These are phyloP conservation scores for Zeugodacus cucurbitae DNA, from an alignment of 1,140 invertebrate genomes.

Conservation along the genomic window DNA sequence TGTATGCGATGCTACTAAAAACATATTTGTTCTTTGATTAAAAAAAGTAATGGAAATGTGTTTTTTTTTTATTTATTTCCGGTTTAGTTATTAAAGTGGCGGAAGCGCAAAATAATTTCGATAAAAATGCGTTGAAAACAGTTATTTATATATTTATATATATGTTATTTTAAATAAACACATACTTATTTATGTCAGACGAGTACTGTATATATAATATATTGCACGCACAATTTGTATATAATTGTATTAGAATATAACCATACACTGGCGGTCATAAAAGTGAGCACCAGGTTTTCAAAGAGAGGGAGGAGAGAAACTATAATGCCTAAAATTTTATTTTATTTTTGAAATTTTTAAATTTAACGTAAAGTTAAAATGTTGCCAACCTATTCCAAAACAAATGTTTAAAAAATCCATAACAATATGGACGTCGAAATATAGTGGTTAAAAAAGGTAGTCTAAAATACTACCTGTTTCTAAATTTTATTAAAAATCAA, in stretches of 20 bases:
- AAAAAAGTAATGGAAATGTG: background rate
- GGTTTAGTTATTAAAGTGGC: background rate
- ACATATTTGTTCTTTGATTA: too few relatives aligned
- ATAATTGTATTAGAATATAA: background rate
- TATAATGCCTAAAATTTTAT: too few relatives aligned
- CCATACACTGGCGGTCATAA: background rate
- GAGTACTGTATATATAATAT: background rate
- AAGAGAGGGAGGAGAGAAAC: background rate
- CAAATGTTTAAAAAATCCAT: too few relatives aligned
- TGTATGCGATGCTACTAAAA: background rate
- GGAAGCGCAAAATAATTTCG: background rate
- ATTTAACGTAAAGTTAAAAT: too few relatives aligned
- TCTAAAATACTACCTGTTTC: too few relatives aligned
- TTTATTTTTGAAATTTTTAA: too few relatives aligned
- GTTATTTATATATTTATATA: background rate
- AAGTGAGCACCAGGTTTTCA: background rate
- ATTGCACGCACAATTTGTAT: background rate
- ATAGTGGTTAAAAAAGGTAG: too few relatives aligned
- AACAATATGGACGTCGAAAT: too few relatives aligned
- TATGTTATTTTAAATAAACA: too few relatives aligned
- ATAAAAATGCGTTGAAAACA: background rate
- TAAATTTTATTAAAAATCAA: too few relatives aligned
- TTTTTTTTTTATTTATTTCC: background rate
- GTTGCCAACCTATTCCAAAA: too few relatives aligned
- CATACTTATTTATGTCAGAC: background rate